Evolutionary conservation across 2,797 vertebrate genomes (phyloP).

Genomic region (Buphagus erythrorhynchus): DNA sequence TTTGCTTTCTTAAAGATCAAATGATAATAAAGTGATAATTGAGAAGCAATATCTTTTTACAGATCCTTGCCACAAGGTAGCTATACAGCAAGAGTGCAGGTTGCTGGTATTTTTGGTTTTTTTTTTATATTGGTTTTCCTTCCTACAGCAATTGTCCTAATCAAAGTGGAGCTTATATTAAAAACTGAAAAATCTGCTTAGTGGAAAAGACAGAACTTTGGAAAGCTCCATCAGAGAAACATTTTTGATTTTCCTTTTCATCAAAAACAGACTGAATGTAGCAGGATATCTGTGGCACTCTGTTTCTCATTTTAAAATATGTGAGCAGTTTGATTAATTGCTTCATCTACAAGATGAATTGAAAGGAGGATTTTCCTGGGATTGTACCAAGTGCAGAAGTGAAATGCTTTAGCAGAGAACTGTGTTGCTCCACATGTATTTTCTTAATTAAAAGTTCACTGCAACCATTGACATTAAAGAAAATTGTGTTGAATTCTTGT

Average conservation of each 20-base stretch:
- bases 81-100: background rate
- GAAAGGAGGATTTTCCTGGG: background rate
- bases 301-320: conserved; percentile 34
- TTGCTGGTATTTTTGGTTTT: background rate
- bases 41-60: conserved; percentile 12
- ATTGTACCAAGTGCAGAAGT: background rate
- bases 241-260: conserved; percentile 20
- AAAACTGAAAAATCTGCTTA: background rate
- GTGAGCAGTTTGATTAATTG: conserved; percentile 27
- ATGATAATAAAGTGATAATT: conserved; percentile 5
- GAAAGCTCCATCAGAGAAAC: background rate
- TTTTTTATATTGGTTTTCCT: background rate
- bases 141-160: background rate
- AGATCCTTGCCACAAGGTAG: background rate
- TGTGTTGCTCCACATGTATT: background rate
- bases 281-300: background rate
- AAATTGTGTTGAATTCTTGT: background rate
- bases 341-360: background rate
- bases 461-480: background rate
- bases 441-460: conserved; percentile 12
- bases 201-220: background rate
- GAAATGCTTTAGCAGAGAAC: background rate
- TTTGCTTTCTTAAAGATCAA: background rate
- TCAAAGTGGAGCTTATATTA: background rate
- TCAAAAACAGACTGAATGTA: conserved; percentile 7